These are phyloP conservation scores for Eurystomus gularis DNA, from an alignment of 2,113 vertebrate species.

Conservation along the genomic window DNA sequence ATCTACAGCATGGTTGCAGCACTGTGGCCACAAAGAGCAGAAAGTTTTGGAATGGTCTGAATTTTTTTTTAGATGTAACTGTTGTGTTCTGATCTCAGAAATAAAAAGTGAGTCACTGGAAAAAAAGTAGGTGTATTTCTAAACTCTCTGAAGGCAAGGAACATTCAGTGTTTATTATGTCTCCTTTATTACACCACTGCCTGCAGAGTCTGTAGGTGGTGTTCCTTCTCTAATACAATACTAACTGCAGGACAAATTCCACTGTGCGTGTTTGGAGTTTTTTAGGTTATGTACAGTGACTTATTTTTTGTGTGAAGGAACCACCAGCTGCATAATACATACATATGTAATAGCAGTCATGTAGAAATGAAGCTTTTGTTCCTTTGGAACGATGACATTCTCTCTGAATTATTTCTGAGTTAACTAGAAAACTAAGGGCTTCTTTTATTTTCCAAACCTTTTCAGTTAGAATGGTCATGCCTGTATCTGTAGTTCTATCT, in stretches of 20 bases:
- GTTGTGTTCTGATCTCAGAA: constrained; percentile 40
- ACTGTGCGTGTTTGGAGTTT: background rate
- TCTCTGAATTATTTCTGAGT: background rate
- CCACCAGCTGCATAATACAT: background rate
- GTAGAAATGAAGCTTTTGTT: background rate
- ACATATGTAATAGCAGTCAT: background rate
- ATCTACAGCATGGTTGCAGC: background rate
- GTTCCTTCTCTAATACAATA: constrained; percentile 23
- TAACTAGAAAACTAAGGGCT: background rate
- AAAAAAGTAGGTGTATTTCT: constrained; percentile 44
- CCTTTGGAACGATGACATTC: background rate
- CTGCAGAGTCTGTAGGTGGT: constrained; percentile 36
- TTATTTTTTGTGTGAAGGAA: background rate
- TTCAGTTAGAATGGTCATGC: background rate
- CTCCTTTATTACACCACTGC: constrained; percentile 23
- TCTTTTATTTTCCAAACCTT: background rate
- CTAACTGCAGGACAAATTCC: constrained; percentile 20
- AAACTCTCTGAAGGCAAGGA: constrained; percentile 38
- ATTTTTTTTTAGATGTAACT: background rate
- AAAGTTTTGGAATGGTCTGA: background rate
- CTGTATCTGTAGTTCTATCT: background rate
- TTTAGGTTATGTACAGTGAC: background rate
- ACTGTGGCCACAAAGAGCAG: background rate
- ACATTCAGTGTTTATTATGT: constrained; percentile 17
- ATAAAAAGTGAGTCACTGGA: constrained; percentile 37